These are phyloP conservation scores for Catocala fraxini DNA, from an alignment of 2,888 invertebrate genomes.

Conservation along the genomic window DNA sequence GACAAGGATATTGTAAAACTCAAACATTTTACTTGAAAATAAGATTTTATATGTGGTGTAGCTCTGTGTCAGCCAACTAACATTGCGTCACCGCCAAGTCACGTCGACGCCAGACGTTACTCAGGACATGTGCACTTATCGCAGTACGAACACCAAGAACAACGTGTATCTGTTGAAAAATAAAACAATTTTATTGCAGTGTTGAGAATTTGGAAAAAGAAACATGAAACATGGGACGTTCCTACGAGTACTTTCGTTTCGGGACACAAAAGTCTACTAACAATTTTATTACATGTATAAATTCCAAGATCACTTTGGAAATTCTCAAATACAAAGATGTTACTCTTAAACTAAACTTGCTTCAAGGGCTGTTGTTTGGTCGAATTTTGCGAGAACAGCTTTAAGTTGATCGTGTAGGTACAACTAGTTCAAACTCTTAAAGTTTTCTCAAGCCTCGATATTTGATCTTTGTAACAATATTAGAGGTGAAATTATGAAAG, in stretches of 20 bases:
- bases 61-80: background rate
- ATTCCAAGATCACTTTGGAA: background rate
- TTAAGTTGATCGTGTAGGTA: slow-evolving; percentile 9
- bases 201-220: slow-evolving; percentile 1
- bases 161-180: background rate
- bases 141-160: slow-evolving; percentile 1
- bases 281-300: slow-evolving; percentile 2
- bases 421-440: slow-evolving; percentile 25
- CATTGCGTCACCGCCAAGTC: slow-evolving; percentile 1
- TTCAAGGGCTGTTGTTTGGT: slow-evolving; percentile 12
- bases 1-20: background rate
- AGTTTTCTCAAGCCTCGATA: slow-evolving; percentile 24
- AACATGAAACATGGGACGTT: background rate
- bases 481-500: slow-evolving; percentile 23
- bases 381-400: slow-evolving; percentile 6
- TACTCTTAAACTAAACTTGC: slow-evolving; percentile 1
- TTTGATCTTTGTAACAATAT: slow-evolving; percentile 28
- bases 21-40: background rate
- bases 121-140: slow-evolving; percentile 8
- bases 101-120: slow-evolving; percentile 4
- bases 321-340: background rate
- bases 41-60: background rate
- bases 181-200: slow-evolving; percentile 6
- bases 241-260: background rate
- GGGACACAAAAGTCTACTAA: background rate